Evolutionary conservation across 2,888 invertebrate genomes (phyloP), one percentile per base, ranked within the genome.

Genomic region (Desoria tigrina): DNA sequence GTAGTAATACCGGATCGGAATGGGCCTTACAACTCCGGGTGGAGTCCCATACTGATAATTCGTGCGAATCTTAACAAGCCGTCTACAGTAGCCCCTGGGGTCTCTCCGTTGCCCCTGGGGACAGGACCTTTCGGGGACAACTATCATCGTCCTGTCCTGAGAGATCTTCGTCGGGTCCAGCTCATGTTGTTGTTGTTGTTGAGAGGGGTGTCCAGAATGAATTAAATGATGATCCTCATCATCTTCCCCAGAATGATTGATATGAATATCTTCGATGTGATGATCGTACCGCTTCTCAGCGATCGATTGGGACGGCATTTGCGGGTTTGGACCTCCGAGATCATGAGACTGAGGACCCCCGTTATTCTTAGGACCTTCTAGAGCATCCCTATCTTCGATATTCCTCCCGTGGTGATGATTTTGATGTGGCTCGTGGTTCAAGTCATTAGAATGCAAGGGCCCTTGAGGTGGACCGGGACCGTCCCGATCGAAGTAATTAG

Each of bases 41-140:
- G 72, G 71, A 23, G 68, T 70, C 9, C 73, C 71, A 51, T 71
- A 73, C 42, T 65, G 71, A 54, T 65, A 72, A 57, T 57, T 72
- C 21, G 69, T 71, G 42, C 66, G 59, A 42, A 69, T 67, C 49
- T 69, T 68, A 2, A 74, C 69, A 28, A 75, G 61, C 32, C 72
- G 64, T 50, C 75, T 26, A 60, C 75, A 75, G 49, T 69, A 75
- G 1, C 75, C 75, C 24, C 74, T 62, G 11, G 67, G 67, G 60
- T 75, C 75, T 49, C 73, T 49, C 26, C 74, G 45, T 49, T 74
- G 69, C 2, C 73, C 73, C 4, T 60, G 63, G 2, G 70, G 71
- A 26, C 75, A 75, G 1, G 70, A 59, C 49, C 74, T 32, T 21
- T 75, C 75, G 1, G 75, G 75, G 11, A 75, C 75, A 18, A 75